phyloP scores from a whole-genome alignment of 1,140 invertebrate genomes.

The Euwallacea similis region DNA sequence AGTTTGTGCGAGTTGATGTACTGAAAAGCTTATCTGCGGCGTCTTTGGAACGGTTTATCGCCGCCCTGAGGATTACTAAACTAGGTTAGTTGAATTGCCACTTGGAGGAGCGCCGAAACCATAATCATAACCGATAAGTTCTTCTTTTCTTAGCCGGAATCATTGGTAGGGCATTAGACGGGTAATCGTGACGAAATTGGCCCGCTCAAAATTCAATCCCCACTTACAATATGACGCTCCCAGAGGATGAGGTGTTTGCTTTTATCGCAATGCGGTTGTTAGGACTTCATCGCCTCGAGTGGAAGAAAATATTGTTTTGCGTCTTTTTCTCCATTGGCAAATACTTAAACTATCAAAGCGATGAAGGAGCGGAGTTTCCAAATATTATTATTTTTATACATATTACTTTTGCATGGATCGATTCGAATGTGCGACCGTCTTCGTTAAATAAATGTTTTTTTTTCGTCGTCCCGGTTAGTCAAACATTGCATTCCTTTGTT shows the following conservation, averaged over 20 bases:
- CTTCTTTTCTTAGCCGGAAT: constrained; percentile 27
- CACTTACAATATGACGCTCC: constrained; percentile 19
- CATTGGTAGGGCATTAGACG: constrained; percentile 32
- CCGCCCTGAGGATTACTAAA: constrained; percentile 38
- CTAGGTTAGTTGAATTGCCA: constrained; percentile 40
- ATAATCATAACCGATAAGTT: constrained; percentile 41
- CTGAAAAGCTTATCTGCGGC: constrained; percentile 37
- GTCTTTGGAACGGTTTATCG: constrained; percentile 35
- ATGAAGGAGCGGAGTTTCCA: no score
- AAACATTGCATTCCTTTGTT: constrained; percentile 26
- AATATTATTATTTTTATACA: not conserved
- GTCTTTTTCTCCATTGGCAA: no score
- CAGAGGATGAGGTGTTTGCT: constrained; percentile 12
- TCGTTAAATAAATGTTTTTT: constrained; percentile 9
- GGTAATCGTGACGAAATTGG: constrained; percentile 32
- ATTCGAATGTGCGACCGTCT: not conserved
- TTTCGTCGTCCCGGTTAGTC: constrained; percentile 9
- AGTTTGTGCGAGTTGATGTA: constrained; percentile 38
- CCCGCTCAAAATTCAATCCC: constrained; percentile 22
- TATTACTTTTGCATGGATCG: not conserved
- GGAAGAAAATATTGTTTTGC: no score
- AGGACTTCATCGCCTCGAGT: no score
- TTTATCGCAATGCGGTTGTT: no score
- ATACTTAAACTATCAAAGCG: no score
- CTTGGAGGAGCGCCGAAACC: constrained; percentile 35